Base-by-base conservation (phyloP, 2,888 invertebrate genomes). In the Axea sp. region DNA sequence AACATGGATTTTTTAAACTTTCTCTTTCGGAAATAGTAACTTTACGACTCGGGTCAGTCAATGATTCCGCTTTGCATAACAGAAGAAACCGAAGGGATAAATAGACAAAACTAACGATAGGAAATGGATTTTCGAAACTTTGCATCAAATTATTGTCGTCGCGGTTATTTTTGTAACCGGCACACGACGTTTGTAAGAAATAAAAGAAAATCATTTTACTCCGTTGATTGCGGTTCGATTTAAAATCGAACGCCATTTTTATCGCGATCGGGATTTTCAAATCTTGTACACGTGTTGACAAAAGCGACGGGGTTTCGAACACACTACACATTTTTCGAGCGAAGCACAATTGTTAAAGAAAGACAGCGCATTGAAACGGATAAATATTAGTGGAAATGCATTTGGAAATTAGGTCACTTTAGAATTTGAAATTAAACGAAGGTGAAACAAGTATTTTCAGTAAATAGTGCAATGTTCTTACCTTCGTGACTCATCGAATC, bases 161-260 rank as follows among this genome's bases (percentile, higher is more conserved):
- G 55, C 64, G 28, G 62, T 64, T 65, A 69, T 62, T 72, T 67
- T 71, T 71, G 55, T 51, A n/a, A 60, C 47, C 26, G 19, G 57
- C 37, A 33, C 51, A 57, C 51, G 47, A 53, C 59, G 28, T 37
- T 68, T 59, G 68, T 72, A 59, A 26, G 35, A 35, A 64, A 59
- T 15, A 31, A 67, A 72, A 45, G 49, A 64, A 72, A 47, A 37
- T 68, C 41, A 31, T 67, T 53, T 72, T 55, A 39, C 53, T 65
- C 51, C 59, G 49, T 57, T 55, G 17, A 62, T 28, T 30, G 24
- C 45, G 49, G 57, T 55, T 68, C 68, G 75, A 65, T 73, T 75
- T 39, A 43, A 69, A 73, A 73, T 73, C 64, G 64, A 55, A 17
- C 65, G 60, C 26, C 39, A 31, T 64, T 71, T 75, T 65, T 65